phyloP scores from a whole-genome alignment of 2,888 invertebrate genomes.

The Pachycephus smyrnensis region DNA sequence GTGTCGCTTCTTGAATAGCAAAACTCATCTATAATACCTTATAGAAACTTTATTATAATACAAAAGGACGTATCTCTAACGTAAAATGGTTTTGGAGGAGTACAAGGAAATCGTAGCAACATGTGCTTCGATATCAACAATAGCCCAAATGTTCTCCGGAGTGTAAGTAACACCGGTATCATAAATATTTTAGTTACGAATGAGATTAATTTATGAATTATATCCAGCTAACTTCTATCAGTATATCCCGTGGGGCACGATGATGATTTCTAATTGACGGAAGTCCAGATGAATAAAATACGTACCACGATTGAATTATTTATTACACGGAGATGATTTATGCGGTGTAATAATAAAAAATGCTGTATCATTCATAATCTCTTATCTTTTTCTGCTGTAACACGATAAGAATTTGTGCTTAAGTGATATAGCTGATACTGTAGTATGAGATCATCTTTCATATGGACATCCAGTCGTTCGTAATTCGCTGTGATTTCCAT shows the following conservation, averaged over 20 bases:
- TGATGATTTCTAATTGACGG: not conserved
- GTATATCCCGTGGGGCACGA: not conserved
- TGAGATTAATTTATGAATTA: not conserved
- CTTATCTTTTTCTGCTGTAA: not conserved
- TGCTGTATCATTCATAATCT: not conserved
- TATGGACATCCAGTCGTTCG: not conserved
- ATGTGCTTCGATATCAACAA: constrained; percentile 80
- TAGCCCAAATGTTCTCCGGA: constrained; percentile 86
- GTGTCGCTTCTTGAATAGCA: not conserved
- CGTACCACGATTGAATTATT: not conserved
- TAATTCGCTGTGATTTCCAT: not conserved
- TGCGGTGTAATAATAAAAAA: not conserved
- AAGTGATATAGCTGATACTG: not conserved
- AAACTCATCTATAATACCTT: not conserved
- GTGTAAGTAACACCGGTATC: constrained; percentile 63
- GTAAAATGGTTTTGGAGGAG: constrained; percentile 70
- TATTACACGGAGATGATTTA: not conserved
- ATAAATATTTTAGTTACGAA: not conserved
- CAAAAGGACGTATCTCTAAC: constrained; percentile 6
- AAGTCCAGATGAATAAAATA: not conserved
- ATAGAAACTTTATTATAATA: constrained; percentile 5
- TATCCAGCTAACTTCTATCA: not conserved
- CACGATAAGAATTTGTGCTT: not conserved
- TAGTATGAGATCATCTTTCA: not conserved
- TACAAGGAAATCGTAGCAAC: constrained; percentile 77